Evolutionary conservation across 2,888 invertebrate genomes (phyloP).

Genomic region (Morpho helenor): DNA sequence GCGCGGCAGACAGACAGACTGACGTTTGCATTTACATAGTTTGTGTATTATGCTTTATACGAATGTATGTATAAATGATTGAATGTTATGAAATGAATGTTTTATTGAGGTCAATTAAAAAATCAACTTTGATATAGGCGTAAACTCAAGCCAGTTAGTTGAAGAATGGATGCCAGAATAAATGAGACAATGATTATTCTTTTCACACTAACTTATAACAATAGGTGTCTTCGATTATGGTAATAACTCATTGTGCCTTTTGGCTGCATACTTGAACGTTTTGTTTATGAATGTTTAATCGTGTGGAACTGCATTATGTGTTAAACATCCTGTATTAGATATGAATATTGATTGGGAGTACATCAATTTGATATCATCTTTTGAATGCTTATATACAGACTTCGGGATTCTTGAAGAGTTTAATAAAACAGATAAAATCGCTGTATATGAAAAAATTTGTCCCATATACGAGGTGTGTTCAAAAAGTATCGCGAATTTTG

Average conservation of each 20-base stretch:
- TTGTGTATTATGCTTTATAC: too few species aligned
- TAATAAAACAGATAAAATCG: too few species aligned
- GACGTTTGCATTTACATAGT: too few species aligned
- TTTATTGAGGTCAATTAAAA: too few species aligned
- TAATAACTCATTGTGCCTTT: slow-evolving; percentile 18
- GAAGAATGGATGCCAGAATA: background rate
- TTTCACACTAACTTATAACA: slow-evolving; percentile 17
- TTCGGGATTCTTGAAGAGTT: too few species aligned
- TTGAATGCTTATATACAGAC: background rate
- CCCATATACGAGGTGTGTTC: too few species aligned
- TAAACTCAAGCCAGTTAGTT: background rate
- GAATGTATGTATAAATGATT: too few species aligned
- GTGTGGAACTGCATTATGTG: slow-evolving; percentile 8
- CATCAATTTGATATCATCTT: slow-evolving; percentile 1
- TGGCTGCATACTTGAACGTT: slow-evolving; percentile 16
- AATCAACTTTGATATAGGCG: too few species aligned
- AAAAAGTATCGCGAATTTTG: too few species aligned
- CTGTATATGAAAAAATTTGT: too few species aligned
- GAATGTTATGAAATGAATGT: too few species aligned
- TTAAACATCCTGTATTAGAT: slow-evolving; percentile 7
- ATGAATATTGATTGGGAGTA: slow-evolving; percentile 4
- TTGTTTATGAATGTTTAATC: slow-evolving; percentile 6
- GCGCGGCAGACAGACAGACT: too few species aligned
- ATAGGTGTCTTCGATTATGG: slow-evolving; percentile 16
- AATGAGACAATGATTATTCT: slow-evolving; percentile 18